Conservation (phyloP, 2,113 vertebrate species). For the Nothocercus julius region DNA sequence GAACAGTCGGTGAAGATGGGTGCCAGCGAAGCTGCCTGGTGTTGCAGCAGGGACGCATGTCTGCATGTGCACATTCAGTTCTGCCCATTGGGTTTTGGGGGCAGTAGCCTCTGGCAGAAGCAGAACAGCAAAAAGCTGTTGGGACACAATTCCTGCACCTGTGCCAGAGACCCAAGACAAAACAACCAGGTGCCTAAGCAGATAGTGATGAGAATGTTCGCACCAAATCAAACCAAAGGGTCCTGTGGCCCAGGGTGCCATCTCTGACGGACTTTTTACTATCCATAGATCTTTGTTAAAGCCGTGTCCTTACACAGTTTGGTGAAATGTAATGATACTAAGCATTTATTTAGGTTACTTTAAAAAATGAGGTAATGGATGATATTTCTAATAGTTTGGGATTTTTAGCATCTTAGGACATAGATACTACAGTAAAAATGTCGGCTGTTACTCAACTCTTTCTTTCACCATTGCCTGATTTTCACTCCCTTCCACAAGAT, state of each 20-base stretch:
- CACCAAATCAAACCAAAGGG: not conserved
- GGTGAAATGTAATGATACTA: not conserved
- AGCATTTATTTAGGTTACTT: not conserved
- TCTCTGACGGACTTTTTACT: not conserved
- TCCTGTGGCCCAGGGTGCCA: not conserved
- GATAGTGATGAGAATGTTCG: accelerated
- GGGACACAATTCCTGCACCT: no score
- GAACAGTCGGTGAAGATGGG: not conserved
- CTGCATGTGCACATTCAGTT: accelerated
- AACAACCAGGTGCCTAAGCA: not conserved
- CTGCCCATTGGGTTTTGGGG: not conserved
- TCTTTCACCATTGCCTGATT: not conserved
- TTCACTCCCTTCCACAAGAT: not conserved
- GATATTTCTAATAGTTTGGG: not conserved
- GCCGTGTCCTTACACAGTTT: no score
- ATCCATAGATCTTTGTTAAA: not conserved
- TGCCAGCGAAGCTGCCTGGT: not conserved
- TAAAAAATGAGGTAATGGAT: not conserved
- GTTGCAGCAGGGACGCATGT: accelerated
- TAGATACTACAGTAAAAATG: not conserved
- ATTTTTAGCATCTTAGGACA: not conserved
- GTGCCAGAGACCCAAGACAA: not conserved
- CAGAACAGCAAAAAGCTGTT: not conserved
- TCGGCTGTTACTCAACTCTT: not conserved
- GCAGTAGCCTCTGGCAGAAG: not conserved